Evolutionary conservation across 2,888 invertebrate genomes (phyloP).

Genomic region (Crepidodera aurea): DNA sequence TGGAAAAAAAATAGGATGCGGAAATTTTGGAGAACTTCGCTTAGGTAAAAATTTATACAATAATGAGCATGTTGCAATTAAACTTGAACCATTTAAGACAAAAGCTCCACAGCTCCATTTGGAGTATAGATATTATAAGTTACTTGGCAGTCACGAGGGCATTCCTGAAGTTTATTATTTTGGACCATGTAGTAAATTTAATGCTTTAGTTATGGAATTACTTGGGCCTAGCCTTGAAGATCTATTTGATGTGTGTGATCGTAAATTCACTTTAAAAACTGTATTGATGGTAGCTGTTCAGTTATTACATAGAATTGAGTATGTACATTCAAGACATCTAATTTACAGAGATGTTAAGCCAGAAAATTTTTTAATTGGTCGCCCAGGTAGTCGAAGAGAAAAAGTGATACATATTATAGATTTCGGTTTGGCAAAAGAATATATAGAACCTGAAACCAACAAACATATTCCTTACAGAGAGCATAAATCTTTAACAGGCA

Average conservation of each 20-base stretch:
- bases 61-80: constrained; percentile 99
- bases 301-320: constrained; percentile 94
- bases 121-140: constrained; percentile 99
- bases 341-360: constrained; percentile 99
- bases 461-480: constrained; percentile 99
- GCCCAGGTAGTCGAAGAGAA: constrained; percentile 95
- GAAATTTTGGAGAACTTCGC: constrained; percentile 98
- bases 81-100: constrained; percentile 99
- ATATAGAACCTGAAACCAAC: constrained; percentile 98
- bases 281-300: constrained; percentile 72
- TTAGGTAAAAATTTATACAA: constrained; percentile 99
- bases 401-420: constrained; percentile 99
- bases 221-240: constrained; percentile 77
- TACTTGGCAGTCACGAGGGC: constrained; percentile 90
- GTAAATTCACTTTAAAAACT: constrained; percentile 66
- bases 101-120: constrained; percentile 99
- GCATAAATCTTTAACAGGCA: constrained; percentile 99
- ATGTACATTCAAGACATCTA: constrained; percentile 97
- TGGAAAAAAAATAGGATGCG: constrained; percentile 99
- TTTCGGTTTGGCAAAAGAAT: constrained; percentile 65
- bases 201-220: constrained; percentile 76
- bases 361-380: constrained; percentile 98
- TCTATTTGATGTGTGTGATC: constrained; percentile 74
- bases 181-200: constrained; percentile 76
- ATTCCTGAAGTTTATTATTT: constrained; percentile 77